These are phyloP conservation scores for Montipora capricornis DNA, from an alignment of 64 coral and sea anemone species.

Conservation along the genomic window DNA sequence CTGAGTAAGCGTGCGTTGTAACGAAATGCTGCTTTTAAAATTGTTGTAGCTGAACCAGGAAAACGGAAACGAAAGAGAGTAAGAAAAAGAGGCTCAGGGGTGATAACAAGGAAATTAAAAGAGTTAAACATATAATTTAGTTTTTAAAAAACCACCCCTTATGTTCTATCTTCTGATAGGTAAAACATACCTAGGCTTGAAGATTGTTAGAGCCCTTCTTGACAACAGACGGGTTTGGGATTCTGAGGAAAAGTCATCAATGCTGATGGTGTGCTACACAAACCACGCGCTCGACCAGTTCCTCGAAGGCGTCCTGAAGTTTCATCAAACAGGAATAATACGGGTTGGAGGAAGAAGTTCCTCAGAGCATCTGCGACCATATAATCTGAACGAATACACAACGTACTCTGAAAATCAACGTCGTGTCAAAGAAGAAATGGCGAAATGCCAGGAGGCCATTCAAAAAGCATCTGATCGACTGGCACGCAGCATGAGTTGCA, in stretches of 20 bases:
- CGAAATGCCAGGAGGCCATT: conserved; percentile 33
- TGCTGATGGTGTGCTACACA: conserved; percentile 86
- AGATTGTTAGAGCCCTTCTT: conserved; percentile 69
- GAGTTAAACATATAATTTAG: too few relatives aligned
- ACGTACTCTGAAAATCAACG: conserved; percentile 32
- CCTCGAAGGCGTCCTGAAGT: conserved; percentile 82
- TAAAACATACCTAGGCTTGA: conserved; percentile 78
- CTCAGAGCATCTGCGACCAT: conserved; percentile 52
- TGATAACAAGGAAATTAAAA: too few relatives aligned
- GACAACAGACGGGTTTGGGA: conserved; percentile 66
- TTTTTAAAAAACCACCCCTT: too few relatives aligned
- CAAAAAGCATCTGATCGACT: not conserved
- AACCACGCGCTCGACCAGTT: conserved; percentile 91
- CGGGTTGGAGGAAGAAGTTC: conserved; percentile 82
- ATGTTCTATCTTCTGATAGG: too few relatives aligned
- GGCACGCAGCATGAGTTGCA: not conserved
- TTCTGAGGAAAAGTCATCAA: conserved; percentile 27
- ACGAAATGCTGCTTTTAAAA: too few relatives aligned
- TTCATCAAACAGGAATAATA: conserved; percentile 53
- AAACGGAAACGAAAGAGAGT: not conserved
- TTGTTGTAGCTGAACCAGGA: too few relatives aligned
- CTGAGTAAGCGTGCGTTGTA: too few relatives aligned
- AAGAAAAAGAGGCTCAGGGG: too few relatives aligned
- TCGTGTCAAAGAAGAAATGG: conserved; percentile 45
- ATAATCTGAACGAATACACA: conserved; percentile 54